Percentiles rank a stretch among this genome's conserved stretches.
These are phyloP conservation scores for Caenorhabditis zanzibari DNA, from an alignment of 2,888 invertebrate genomes.

Conservation along the genomic window DNA sequence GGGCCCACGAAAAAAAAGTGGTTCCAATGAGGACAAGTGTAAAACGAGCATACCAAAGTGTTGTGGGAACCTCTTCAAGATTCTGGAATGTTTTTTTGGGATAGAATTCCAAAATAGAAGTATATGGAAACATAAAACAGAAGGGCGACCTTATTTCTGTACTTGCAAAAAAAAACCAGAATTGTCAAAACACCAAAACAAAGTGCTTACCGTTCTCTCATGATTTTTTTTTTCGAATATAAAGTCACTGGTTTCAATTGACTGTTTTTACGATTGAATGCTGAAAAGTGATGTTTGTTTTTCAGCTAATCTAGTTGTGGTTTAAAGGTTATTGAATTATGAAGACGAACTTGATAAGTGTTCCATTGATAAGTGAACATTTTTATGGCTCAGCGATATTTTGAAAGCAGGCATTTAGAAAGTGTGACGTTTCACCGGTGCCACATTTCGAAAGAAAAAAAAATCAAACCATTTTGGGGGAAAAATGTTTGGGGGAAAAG, in stretches of 20 bases:
- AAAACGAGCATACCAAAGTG: slow-evolving; percentile 43
- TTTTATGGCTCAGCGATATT: too few species aligned
- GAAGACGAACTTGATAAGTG: background rate
- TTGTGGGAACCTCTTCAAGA: slow-evolving; percentile 29
- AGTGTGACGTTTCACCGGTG: too few species aligned
- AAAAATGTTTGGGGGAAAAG: too few species aligned
- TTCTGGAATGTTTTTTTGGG: background rate
- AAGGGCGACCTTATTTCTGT: too few species aligned
- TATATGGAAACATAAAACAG: background rate
- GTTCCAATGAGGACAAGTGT: slow-evolving; percentile 20
- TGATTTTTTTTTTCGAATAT: slow-evolving; percentile 1
- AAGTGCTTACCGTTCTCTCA: slow-evolving; percentile 52
- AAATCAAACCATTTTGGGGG: too few species aligned
- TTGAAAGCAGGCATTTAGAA: too few species aligned
- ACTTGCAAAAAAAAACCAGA: slow-evolving; percentile 1
- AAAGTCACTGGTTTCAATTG: slow-evolving; percentile 32
- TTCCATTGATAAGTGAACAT: too few species aligned
- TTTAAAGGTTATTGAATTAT: slow-evolving; percentile 24
- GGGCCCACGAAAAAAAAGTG: slow-evolving; percentile 30
- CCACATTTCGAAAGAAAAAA: too few species aligned
- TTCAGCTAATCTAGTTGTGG: slow-evolving; percentile 40
- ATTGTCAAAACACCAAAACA: slow-evolving; percentile 41
- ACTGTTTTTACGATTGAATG: slow-evolving; percentile 39
- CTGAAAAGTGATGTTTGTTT: slow-evolving; percentile 39
- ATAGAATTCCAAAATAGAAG: background rate